Evolutionary conservation across 2,797 vertebrate species (phyloP).

Genomic region (Pagetopsis macropterus): DNA sequence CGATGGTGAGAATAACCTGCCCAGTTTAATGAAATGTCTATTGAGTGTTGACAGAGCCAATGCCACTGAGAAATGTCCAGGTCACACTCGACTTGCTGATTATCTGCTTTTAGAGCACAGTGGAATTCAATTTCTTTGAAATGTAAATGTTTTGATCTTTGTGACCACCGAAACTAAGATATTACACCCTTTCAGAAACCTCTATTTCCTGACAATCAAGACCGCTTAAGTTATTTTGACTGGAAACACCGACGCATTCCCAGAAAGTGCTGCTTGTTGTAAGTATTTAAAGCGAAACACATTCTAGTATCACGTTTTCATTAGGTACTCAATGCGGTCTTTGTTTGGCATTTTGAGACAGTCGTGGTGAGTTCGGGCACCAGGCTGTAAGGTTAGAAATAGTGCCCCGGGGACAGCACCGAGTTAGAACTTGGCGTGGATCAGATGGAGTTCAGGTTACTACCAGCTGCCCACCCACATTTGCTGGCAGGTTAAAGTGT

Average conservation of each 20-base stretch:
- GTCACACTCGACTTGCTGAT: conserved; percentile 11
- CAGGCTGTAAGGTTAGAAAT: conserved; percentile 76
- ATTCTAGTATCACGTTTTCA: conserved; percentile 55
- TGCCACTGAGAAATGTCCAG: conserved; percentile 13
- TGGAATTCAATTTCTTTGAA: conserved; percentile 19
- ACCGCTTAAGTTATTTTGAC: conserved; percentile 9
- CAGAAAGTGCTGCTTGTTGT: conserved; percentile 10
- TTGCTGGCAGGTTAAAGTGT: conserved; percentile 78
- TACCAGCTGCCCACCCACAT: conserved; percentile 84
- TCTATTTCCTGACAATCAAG: background rate
- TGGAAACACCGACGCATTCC: conserved; percentile 2
- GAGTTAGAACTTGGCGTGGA: conserved; percentile 78
- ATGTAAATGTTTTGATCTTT: conserved; percentile 7
- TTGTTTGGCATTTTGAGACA: conserved; percentile 59
- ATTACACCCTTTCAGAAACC: background rate
- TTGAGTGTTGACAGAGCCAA: conserved; percentile 11
- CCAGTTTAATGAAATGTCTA: conserved; percentile 48
- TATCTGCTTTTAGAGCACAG: conserved; percentile 3
- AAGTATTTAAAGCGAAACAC: conserved; percentile 41
- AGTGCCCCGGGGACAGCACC: conserved; percentile 71
- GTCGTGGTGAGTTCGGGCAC: conserved; percentile 65
- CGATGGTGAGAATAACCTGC: conserved; percentile 35
- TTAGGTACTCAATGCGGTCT: conserved; percentile 46
- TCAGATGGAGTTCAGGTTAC: conserved; percentile 77
- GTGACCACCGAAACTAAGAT: conserved; percentile 8